Percentiles rank a stretch among this genome's conserved stretches.
These are phyloP conservation scores for Tragelaphus oryx DNA, from an alignment of 2,797 vertebrate species.

Conservation along the genomic window DNA sequence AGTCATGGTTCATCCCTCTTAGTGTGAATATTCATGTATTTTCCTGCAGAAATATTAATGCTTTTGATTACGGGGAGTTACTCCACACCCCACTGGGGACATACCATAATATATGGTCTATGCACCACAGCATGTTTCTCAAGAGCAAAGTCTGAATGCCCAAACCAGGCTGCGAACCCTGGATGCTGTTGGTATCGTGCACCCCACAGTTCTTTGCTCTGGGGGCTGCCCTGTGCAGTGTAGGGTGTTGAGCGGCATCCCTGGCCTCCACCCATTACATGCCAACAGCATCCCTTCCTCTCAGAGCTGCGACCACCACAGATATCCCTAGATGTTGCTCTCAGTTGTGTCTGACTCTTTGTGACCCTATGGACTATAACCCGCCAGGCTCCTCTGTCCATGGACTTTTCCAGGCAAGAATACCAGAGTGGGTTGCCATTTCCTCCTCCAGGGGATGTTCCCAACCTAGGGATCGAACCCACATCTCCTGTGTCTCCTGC, in stretches of 20 bases:
- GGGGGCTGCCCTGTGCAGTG: rapidly evolving
- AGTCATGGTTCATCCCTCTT: conserved; percentile 21
- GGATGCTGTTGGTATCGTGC: rapidly evolving
- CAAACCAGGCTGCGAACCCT: background rate
- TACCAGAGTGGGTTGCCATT: background rate
- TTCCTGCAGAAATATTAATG: conserved; percentile 52
- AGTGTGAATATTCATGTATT: conserved; percentile 59
- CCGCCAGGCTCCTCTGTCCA: background rate
- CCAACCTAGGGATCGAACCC: background rate
- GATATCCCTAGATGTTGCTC: background rate
- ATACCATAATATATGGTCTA: background rate
- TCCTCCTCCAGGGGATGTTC: background rate
- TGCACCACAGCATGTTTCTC: background rate
- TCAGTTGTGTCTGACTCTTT: background rate
- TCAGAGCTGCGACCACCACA: background rate
- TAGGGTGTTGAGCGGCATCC: background rate
- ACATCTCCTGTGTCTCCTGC: background rate
- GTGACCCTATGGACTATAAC: background rate
- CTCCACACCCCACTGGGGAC: background rate
- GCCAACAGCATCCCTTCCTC: no score
- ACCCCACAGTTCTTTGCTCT: no score
- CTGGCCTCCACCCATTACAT: background rate
- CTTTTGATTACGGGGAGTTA: conserved; percentile 45
- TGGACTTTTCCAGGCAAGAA: background rate
- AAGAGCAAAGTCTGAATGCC: background rate